These are phyloP conservation scores for Zosterops lateralis DNA, from an alignment of 2,113 vertebrate species.

Conservation along the genomic window DNA sequence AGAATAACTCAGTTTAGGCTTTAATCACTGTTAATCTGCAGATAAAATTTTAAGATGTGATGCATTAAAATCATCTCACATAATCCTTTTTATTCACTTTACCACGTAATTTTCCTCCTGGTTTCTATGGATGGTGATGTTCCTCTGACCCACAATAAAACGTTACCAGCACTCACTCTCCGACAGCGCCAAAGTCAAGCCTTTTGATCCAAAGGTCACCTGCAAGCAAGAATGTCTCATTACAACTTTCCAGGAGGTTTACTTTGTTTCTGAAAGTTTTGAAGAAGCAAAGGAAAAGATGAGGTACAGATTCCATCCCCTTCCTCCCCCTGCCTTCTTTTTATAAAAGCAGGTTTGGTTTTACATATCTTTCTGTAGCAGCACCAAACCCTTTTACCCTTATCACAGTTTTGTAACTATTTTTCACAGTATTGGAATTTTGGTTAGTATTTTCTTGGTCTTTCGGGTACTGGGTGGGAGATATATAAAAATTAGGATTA, in stretches of 20 bases:
- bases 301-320: constrained; percentile 75
- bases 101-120: neutral
- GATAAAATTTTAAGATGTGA: neutral
- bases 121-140: neutral
- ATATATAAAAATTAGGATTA: neutral
- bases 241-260: constrained; percentile 94
- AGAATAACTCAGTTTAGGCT: neutral
- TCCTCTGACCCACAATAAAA: neutral
- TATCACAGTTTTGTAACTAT: neutral
- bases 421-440: neutral
- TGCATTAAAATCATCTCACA: neutral
- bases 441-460: neutral
- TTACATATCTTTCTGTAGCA: neutral
- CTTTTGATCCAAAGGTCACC: constrained; percentile 89
- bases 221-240: constrained; percentile 94
- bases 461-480: neutral
- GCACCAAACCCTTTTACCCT: neutral
- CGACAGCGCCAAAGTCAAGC: constrained; percentile 85
- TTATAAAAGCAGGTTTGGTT: neutral
- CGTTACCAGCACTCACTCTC: constrained; percentile 84
- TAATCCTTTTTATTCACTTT: neutral
- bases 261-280: constrained; percentile 94
- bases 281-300: constrained; percentile 96
- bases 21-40: neutral
- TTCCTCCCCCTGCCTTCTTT: neutral